phyloP scores from a whole-genome alignment of 2,888 invertebrate genomes.

The Oscheius sp. region DNA sequence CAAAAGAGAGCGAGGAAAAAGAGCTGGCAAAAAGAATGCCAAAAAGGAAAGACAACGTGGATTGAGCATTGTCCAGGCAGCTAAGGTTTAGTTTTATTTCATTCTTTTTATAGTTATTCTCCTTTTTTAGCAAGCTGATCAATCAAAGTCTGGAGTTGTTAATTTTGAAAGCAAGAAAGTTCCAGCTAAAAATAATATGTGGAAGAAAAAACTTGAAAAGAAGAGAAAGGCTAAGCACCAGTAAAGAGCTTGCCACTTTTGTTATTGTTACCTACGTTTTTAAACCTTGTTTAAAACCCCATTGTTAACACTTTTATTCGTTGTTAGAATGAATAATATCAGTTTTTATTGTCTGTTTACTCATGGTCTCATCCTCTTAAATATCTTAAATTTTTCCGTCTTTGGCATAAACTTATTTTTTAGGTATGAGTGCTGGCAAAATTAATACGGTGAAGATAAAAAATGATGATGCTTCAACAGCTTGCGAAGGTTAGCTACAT shows the following conservation, averaged over 20 bases:
- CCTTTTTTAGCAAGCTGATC: not conserved
- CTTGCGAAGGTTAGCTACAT: slow-evolving; percentile 49
- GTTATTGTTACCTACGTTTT: slow-evolving; percentile 32
- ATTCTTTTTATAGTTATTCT: not conserved
- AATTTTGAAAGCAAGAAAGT: slow-evolving; percentile 49
- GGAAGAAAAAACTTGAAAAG: slow-evolving; percentile 67
- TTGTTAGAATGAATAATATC: not conserved
- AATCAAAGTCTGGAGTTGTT: slow-evolving; percentile 38
- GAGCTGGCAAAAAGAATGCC: slow-evolving; percentile 54
- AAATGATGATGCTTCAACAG: slow-evolving; percentile 51
- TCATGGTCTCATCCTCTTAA: not conserved
- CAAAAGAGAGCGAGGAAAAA: slow-evolving; percentile 40
- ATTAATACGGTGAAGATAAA: slow-evolving; percentile 14
- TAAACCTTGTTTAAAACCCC: slow-evolving; percentile 7
- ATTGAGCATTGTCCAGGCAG: slow-evolving; percentile 35
- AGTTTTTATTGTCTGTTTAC: not conserved
- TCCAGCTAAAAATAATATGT: slow-evolving; percentile 59
- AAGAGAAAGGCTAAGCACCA: slow-evolving; percentile 65
- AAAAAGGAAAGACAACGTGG: slow-evolving; percentile 38
- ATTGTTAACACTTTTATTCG: not conserved
- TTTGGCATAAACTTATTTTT: not conserved
- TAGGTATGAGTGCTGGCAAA: slow-evolving; percentile 13
- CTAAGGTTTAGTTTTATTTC: not conserved
- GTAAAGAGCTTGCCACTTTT: not conserved
- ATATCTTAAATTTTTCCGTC: not conserved